phyloP scores from a whole-genome alignment of 92 coral and sea anemone genomes.

The Epizoanthus scotinus region DNA sequence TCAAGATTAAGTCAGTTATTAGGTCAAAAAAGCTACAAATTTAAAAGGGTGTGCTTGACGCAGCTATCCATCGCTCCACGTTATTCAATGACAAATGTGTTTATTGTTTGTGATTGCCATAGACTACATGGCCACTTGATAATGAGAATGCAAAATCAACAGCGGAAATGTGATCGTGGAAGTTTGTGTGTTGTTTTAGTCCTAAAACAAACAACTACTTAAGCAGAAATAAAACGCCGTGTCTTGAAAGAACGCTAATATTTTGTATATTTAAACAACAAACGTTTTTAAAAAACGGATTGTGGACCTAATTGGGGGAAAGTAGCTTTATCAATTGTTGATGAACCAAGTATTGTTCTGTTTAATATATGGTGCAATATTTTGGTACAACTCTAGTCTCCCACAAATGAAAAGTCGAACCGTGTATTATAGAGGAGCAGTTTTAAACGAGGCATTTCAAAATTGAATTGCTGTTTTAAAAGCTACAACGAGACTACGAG shows the following conservation, averaged over 20 bases:
- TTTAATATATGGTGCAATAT: too few relatives aligned
- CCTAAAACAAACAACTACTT: constrained; percentile 28
- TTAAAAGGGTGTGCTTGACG: neutral
- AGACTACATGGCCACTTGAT: neutral
- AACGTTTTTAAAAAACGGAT: too few relatives aligned
- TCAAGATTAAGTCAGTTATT: constrained; percentile 24
- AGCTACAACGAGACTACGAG: too few relatives aligned
- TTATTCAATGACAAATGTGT: constrained; percentile 1
- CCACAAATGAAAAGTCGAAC: too few relatives aligned
- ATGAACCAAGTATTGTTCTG: too few relatives aligned
- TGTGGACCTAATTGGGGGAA: too few relatives aligned
- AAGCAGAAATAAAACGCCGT: neutral
- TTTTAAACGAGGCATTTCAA: too few relatives aligned
- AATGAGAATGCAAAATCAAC: constrained; percentile 7
- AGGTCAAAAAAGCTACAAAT: neutral
- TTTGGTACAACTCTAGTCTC: too few relatives aligned
- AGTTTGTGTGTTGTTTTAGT: constrained; percentile 5
- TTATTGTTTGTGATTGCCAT: neutral
- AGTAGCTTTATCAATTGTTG: too few relatives aligned
- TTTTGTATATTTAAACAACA: too few relatives aligned
- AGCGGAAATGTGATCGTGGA: constrained; percentile 13
- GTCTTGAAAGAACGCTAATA: constrained; percentile 18
- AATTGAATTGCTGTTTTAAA: too few relatives aligned
- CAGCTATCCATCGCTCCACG: neutral
- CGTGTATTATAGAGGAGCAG: too few relatives aligned